Evolutionary conservation across 1,140 invertebrate species (phyloP).

Genomic region (Caenorhabditis tropicalis): DNA sequence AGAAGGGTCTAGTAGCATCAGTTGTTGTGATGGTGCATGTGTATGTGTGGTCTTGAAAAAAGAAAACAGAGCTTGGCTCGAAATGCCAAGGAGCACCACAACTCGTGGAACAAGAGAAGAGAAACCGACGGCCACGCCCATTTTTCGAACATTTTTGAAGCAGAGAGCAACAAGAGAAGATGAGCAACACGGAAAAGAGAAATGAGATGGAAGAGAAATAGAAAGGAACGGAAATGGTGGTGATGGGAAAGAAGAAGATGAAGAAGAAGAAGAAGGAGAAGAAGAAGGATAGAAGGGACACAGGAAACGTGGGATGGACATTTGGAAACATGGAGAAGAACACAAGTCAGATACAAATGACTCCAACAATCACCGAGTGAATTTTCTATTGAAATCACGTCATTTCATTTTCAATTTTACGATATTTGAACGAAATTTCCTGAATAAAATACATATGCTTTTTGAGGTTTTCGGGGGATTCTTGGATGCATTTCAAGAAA

Average conservation of each 20-base stretch:
- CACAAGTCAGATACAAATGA: neutral
- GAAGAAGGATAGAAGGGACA: neutral
- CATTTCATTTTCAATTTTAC: no score
- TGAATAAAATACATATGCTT: no score
- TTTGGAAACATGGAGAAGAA: conserved; percentile 20
- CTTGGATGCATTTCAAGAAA: no score
- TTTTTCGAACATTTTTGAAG: conserved; percentile 44
- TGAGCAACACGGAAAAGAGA: conserved; percentile 35
- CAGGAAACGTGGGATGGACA: conserved; percentile 7
- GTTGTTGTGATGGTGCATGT: conserved; percentile 32
- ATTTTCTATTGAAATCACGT: neutral
- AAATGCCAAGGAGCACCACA: conserved; percentile 36
- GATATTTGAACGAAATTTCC: no score
- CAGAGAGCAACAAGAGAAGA: conserved; percentile 2
- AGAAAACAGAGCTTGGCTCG: conserved; percentile 32
- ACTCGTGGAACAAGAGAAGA: neutral
- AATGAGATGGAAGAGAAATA: neutral
- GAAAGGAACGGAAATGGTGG: conserved; percentile 35
- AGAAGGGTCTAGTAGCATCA: neutral
- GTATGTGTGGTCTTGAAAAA: conserved; percentile 39
- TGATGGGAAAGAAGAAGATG: neutral
- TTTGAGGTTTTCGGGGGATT: no score
- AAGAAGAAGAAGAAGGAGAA: neutral
- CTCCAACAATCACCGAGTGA: neutral
- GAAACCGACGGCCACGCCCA: conserved; percentile 6